phyloP scores from a whole-genome alignment of 2,113 vertebrate genomes.

The Cheilinus undulatus region DNA sequence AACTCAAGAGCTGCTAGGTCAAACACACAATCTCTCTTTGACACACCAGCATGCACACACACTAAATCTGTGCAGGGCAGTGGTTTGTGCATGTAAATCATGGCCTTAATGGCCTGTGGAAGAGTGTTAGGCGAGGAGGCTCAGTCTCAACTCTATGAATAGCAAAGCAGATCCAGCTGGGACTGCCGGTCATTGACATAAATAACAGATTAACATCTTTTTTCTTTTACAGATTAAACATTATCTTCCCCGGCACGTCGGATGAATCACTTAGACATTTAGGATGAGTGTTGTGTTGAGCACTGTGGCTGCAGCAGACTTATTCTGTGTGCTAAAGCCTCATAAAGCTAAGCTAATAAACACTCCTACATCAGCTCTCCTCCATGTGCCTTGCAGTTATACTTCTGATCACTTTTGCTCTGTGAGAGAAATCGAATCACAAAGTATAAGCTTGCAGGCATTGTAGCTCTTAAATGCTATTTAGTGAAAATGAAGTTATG shows the following conservation, averaged over 20 bases:
- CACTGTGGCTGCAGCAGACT: neutral
- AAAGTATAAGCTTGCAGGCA: slow-evolving; percentile 11
- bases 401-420: slow-evolving; percentile 13
- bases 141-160: slow-evolving; percentile 70
- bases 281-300: slow-evolving; percentile 9
- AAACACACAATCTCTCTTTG: neutral
- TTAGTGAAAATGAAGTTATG: slow-evolving; percentile 41
- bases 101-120: slow-evolving; percentile 39
- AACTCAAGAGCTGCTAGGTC: slow-evolving; percentile 13
- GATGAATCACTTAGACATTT: slow-evolving; percentile 53
- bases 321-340: slow-evolving; percentile 10
- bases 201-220: slow-evolving; percentile 75
- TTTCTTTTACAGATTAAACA: slow-evolving; percentile 73
- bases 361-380: slow-evolving; percentile 24
- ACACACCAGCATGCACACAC: slow-evolving; percentile 6
- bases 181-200: slow-evolving; percentile 67
- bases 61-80: slow-evolving; percentile 9
- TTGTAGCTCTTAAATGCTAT: slow-evolving; percentile 7
- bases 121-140: slow-evolving; percentile 28
- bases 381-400: slow-evolving; percentile 44
- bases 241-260: slow-evolving; percentile 48
- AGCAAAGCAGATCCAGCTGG: slow-evolving; percentile 72
- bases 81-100: slow-evolving; percentile 56
- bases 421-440: slow-evolving; percentile 37
- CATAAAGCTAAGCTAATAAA: slow-evolving; percentile 50